A percentile compares a stretch with the other conserved stretches of the same genome.
phyloP scores from a whole-genome alignment of 2,113 vertebrate genomes.

The Sialia sialis region DNA sequence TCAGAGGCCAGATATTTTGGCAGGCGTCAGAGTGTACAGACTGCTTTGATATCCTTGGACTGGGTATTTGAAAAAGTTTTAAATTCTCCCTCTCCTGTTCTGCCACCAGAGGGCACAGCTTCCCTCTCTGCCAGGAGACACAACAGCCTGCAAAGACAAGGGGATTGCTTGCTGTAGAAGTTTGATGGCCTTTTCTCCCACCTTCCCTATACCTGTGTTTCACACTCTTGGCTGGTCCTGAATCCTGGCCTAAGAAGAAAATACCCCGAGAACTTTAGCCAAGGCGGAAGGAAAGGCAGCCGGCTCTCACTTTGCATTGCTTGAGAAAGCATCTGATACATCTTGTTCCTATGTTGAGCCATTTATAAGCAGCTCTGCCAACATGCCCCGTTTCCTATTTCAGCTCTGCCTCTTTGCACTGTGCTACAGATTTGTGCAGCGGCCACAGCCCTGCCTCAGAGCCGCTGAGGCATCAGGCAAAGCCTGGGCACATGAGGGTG shows the following conservation, averaged over 20 bases:
- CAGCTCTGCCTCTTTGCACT: not conserved
- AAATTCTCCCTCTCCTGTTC: not conserved
- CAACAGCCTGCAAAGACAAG: not conserved
- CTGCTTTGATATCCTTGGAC: not conserved
- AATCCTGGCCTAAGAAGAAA: not conserved
- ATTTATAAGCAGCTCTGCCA: not conserved
- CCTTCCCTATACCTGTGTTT: not conserved
- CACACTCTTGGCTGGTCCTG: not conserved
- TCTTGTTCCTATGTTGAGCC: accelerated
- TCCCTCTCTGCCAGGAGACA: not conserved
- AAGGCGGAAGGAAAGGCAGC: not conserved
- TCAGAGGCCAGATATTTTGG: not conserved
- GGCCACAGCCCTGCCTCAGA: not conserved
- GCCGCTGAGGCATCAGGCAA: not conserved
- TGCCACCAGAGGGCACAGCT: constrained; percentile 34
- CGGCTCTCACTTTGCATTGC: accelerated
- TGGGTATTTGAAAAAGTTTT: not conserved
- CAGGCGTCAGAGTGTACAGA: not conserved
- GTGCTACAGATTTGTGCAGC: not conserved
- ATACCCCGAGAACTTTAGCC: not conserved
- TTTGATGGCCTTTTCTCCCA: not conserved
- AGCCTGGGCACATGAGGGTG: accelerated
- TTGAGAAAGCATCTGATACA: not conserved
- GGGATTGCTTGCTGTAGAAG: not conserved
- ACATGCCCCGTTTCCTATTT: not conserved